Conservation (phyloP, 1,140 invertebrate species). For the Drosophila jambulina region DNA sequence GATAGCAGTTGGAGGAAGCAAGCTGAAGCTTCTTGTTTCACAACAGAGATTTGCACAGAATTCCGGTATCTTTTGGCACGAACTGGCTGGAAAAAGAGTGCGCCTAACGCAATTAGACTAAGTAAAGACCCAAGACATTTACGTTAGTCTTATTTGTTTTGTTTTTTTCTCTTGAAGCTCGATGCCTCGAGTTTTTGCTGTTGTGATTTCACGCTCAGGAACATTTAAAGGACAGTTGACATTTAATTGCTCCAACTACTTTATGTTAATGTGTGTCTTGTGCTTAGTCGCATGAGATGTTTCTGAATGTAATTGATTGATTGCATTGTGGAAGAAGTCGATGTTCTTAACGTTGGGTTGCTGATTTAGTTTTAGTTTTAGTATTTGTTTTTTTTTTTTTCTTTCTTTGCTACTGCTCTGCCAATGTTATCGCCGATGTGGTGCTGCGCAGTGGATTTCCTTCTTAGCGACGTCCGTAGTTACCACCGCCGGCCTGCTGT, state of each 20-base stretch:
- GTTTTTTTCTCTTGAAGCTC: constrained; percentile 7
- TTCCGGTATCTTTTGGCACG: constrained; percentile 74
- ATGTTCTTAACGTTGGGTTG: constrained; percentile 75
- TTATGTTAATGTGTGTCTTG: constrained; percentile 31
- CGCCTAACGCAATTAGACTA: constrained; percentile 59
- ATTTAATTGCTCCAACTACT: constrained; percentile 39
- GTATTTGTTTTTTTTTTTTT: constrained; percentile 7
- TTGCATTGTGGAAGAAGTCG: constrained; percentile 80
- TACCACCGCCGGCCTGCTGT: constrained; percentile 63
- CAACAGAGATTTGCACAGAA: constrained; percentile 75
- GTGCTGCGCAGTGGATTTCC: constrained; percentile 14
- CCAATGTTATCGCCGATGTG: constrained; percentile 40
- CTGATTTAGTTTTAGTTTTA: constrained; percentile 38
- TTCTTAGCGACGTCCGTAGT: constrained; percentile 77
- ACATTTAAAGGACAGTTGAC: constrained; percentile 31
- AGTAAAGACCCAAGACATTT: constrained; percentile 30
- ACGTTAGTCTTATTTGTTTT: constrained; percentile 6
- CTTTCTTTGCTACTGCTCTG: constrained; percentile 32
- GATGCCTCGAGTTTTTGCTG: constrained; percentile 25
- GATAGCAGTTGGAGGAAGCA: constrained; percentile 22
- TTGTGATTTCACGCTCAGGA: constrained; percentile 33
- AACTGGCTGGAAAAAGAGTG: constrained; percentile 67
- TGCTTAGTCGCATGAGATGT: constrained; percentile 29
- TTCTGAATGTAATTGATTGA: constrained; percentile 63
- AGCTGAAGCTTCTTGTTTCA: constrained; percentile 62